Evolutionary conservation across 2,888 invertebrate species (phyloP).

Genomic region (Hoplodrina ambigua): DNA sequence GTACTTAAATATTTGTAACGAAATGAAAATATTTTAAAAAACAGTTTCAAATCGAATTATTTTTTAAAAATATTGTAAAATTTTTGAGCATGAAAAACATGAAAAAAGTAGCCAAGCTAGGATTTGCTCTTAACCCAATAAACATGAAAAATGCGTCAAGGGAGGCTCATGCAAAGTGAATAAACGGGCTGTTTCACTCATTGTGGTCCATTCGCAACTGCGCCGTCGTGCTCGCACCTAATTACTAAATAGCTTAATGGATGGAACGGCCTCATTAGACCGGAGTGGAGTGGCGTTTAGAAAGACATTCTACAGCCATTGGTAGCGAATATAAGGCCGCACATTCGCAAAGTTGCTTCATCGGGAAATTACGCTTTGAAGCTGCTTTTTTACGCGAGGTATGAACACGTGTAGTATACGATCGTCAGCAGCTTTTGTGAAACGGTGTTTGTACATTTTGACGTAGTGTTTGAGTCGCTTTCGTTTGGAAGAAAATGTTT

Average conservation of each 20-base stretch:
- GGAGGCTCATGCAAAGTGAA: slow-evolving; percentile 67
- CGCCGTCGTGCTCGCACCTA: slow-evolving; percentile 77
- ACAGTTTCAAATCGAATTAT: neutral
- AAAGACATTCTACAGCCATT: slow-evolving; percentile 70
- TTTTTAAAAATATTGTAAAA: neutral
- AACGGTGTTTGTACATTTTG: slow-evolving; percentile 22
- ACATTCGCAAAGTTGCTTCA: slow-evolving; percentile 57
- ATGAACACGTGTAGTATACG: neutral
- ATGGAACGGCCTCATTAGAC: slow-evolving; percentile 82
- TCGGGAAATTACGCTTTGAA: slow-evolving; percentile 52
- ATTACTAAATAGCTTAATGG: slow-evolving; percentile 87
- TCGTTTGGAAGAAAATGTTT: slow-evolving; percentile 14
- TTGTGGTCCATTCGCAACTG: slow-evolving; percentile 76
- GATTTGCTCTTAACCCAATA: slow-evolving; percentile 39
- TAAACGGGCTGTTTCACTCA: slow-evolving; percentile 70
- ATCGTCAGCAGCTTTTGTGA: slow-evolving; percentile 39
- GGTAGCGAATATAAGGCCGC: slow-evolving; percentile 57
- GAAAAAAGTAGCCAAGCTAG: neutral
- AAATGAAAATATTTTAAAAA: neutral
- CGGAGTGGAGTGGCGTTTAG: slow-evolving; percentile 75
- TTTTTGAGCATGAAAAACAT: neutral
- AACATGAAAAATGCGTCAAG: slow-evolving; percentile 66
- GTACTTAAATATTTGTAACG: slow-evolving; percentile 2
- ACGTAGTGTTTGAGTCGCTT: slow-evolving; percentile 19
- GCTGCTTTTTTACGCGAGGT: slow-evolving; percentile 32